Evolutionary conservation across 2,888 invertebrate species (phyloP).

Genomic region (Perithous albicinctus): DNA sequence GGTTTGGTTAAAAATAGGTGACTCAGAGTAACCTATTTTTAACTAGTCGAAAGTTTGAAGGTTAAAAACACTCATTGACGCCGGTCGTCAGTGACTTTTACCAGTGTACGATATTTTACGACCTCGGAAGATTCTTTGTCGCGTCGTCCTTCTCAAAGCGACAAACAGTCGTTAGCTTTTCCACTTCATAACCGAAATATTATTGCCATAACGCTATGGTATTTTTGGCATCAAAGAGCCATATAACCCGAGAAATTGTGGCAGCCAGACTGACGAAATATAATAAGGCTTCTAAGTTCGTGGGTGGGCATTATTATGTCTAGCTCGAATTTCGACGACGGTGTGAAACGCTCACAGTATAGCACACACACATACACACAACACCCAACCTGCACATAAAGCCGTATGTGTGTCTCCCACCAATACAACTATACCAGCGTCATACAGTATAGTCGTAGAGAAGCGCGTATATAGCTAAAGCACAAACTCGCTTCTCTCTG

Average conservation of each 20-base stretch:
- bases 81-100: no score
- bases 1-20: no score
- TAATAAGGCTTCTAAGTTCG: slow-evolving; percentile 53
- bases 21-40: no score
- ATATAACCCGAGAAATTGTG: not conserved
- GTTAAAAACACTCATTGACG: no score
- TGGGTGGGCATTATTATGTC: slow-evolving; percentile 32
- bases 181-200: not conserved
- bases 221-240: not conserved
- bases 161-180: not conserved
- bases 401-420: slow-evolving; percentile 13
- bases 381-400: no score
- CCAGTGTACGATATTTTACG: not conserved
- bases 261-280: slow-evolving; percentile 43
- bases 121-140: not conserved
- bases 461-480: slow-evolving; percentile 49
- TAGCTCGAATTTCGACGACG: slow-evolving; percentile 59
- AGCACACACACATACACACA: no score
- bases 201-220: not conserved
- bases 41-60: no score
- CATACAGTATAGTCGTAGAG: slow-evolving; percentile 21
- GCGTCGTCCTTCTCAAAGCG: not conserved
- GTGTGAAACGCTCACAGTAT: slow-evolving; percentile 22
- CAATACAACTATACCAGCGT: slow-evolving; percentile 19
- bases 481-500: slow-evolving; percentile 56